Base-by-base conservation (phyloP, 2,113 vertebrate species). In the Bucco capensis region DNA sequence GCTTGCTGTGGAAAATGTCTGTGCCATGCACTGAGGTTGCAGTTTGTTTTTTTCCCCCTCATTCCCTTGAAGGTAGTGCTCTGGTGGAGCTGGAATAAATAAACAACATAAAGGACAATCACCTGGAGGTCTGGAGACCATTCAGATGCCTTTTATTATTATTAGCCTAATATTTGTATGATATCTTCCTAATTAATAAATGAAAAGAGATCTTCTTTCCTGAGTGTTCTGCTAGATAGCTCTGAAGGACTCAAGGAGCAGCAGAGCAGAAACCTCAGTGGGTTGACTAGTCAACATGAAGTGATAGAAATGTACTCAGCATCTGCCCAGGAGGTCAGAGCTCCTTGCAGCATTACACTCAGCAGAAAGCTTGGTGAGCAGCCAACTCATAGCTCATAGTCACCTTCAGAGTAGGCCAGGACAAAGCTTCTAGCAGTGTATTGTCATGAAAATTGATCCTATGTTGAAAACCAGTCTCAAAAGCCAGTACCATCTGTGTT, bases 11-110 rank as follows among this genome's bases (percentile, higher is more conserved):
- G 94, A 94, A 82, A 42, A 93, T 91, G 89, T 96, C 90, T 94
- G 95, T 96, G 92, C 89, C 97, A 98, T 98, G 97, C 97, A 96
- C 16, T 97, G 96, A 77, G 69, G 67, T 88, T 96, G 96, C 88
- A 47, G 86, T 84, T 94, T 90, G 89, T 72, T 73, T 49, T 24
- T 28, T 53, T 53, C 17, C 92, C 92, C 92, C 92, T 93, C 92
- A 94, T 96, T 97, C 90, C 86, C 76, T 94, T 88, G 87, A 93
- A 92, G 91, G 89, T 94, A 85, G 82, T 78, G 96, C 90, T 97
- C 84, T 94, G 95, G 93, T 95, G 95, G 94, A 92, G 92, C 90
- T 75, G 80, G 71, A 92, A 93, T 94, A 95, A 94, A 88, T 95
- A 96, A 97, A 97, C 94, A 78, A 88, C 87, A 80, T 85, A 93